Evolutionary conservation across 2,113 vertebrate genomes (phyloP), one percentile per base, ranked within the genome.

Genomic region (Chroicocephalus ridibundus): DNA sequence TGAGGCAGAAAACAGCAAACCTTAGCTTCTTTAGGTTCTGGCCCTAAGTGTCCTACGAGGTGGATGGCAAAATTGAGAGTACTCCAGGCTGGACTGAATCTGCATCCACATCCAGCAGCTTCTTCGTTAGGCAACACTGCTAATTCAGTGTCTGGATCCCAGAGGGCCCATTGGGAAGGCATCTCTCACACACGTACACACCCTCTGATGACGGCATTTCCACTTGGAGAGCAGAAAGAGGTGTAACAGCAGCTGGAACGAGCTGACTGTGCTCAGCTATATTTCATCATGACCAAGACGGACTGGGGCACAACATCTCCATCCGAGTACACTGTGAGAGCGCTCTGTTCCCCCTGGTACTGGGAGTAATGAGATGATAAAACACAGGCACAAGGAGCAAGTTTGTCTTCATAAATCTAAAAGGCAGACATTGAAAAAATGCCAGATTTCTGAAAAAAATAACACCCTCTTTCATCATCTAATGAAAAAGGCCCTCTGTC

Each of bases 171-270:
- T 55, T 75, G 85, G 69, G 72, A 88, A 88, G 69, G 58, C 85
- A n/a, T 88, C 44, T 91, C 38, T 74, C 55, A 14, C 58, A 42
- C 79, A 55, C 60, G 10, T 57, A 88, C 90, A 88, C 93, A 81
- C 92, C 88, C 90, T 86, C 46, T 74, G 82, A 93, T 94, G 92
- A 96, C 60, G 58, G 2, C 79, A 93, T 93, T 92, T 94, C 95
- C 82, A 81, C 93, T 83, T 49, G 88, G 92, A 94, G 60, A 88
- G 82, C 72, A 75, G 38, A 78, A 80, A 21, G 92, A 70, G 62
- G 79, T 68, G 60, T 74, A 80, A 74, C 68, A 61, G 46, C 83
- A 84, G 60, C 89, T 91, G 86, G 91, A 95, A 83, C 31, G 46
- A 77, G 72, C 88, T 89, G 89, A 68, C 75, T 94, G 77, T 75